Base-by-base conservation (phyloP, 2,113 vertebrate species). In the Neolamprologus modestus region DNA sequence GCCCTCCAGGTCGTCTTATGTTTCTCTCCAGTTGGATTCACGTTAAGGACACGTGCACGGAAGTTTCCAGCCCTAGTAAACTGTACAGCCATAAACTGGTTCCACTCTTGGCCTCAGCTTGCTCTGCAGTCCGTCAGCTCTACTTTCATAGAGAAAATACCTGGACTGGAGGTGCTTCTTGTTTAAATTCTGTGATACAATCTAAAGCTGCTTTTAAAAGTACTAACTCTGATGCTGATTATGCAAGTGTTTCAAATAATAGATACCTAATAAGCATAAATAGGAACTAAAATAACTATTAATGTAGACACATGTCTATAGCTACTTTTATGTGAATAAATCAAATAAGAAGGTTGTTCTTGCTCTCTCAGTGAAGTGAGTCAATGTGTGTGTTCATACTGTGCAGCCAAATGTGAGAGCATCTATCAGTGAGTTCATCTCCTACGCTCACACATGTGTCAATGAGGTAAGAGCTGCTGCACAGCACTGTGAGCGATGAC, bases 21-120 rank as follows among this genome's bases (percentile, higher is more conserved):
- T 88, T 96, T 97, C 92, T 97, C 96, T 11, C 95, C 96, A 0
- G 95, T 96, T 21, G 96, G 95, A 35, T 97, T 97, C 90, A 96
- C 96, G 2, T 90, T 97, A 80, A 94, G 95, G 21, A 94, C 87
- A 55, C 95, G 96, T 86, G 93, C 89, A 3, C 91, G 94, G 19
- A 97, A 96, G 86, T 96, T 96, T 90, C 96, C 95, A 1, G 95
- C 95, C 24, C 86, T 96, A 52, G 93, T 97, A 76, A 96, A 95
- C 50, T 96, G 95, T 66, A 95, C 93, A 5, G 86, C 93, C 33
- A 95, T 95, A 66, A 80, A 96, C 83, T 97, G 94, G 96, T 96
- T 97, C 66, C 93, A 91, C 68, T 63, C 88, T 1, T 97, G 95
- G 94, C 95, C 95, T 33, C 95, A 91, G 50, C 52, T 47, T 19